Conservation (phyloP, 2,888 invertebrate species). For the Lasioglossum zephyrum region DNA sequence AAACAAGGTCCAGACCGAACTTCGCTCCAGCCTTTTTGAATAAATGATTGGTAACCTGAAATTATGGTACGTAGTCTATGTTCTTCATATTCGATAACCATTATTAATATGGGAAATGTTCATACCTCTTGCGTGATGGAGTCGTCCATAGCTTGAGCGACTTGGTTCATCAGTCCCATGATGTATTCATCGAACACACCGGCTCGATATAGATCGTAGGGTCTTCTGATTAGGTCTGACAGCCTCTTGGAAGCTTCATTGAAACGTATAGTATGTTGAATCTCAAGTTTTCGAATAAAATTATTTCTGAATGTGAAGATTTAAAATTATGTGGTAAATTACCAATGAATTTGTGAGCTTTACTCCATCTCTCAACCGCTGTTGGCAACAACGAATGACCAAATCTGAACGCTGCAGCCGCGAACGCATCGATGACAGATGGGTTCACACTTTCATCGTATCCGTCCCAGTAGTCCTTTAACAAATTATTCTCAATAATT, state of each 20-base stretch:
- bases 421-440: conserved; percentile 94
- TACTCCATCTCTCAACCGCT: conserved; percentile 96
- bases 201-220: conserved; percentile 95
- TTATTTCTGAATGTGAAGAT: not conserved
- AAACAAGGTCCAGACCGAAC: conserved; percentile 95
- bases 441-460: conserved; percentile 94
- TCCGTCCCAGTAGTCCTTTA: conserved; percentile 89
- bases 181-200: conserved; percentile 96
- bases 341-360: conserved; percentile 97
- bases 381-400: conserved; percentile 96
- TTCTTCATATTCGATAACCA: too few species aligned
- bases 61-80: conserved; percentile 7
- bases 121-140: conserved; percentile 90
- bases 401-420: conserved; percentile 96
- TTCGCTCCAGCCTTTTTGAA: conserved; percentile 93
- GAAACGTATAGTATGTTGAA: not conserved
- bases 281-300: not conserved
- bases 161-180: conserved; percentile 97
- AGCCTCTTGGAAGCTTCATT: conserved; percentile 92
- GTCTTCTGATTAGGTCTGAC: conserved; percentile 94
- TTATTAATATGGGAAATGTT: conserved; percentile 2
- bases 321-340: conserved; percentile 71
- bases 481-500: not conserved
- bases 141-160: conserved; percentile 97
- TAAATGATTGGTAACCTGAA: conserved; percentile 94